Base-by-base conservation (phyloP, 2,113 vertebrate species). In the Perca flavescens region DNA sequence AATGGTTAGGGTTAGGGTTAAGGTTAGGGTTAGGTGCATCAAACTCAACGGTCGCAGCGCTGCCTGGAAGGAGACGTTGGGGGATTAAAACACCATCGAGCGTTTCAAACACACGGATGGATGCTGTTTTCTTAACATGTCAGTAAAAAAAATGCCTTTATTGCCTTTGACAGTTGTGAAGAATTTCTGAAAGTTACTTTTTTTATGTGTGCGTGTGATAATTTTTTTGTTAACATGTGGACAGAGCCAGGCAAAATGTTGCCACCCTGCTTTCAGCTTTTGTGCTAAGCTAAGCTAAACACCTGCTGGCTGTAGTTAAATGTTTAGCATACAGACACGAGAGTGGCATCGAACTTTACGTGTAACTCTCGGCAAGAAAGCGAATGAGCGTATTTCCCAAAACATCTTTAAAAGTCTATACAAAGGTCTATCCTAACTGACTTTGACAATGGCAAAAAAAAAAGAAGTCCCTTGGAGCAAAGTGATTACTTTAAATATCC, bases 401-500 rank as follows among this genome's bases (percentile, higher is more conserved):
- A 58, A 36, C 25, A 28, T 40, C 31, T 17, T 54, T 15, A 21
- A n/a, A 17, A 31, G 69, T 62, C 19, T 70, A 25, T 13, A 8
- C 0, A 62, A 43, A 40, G 4, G 0, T 40, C 14, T 52, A 14
- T 62, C 28, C 28, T 47, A 34, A 70, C 25, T 47, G 21, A 31
- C 50, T 50, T 34, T 66, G 52, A 63, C 40, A 56, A 46, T 67
- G n/a, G 36, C 34, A n/a, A 28, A 28, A 28, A 28, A 28, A 28
- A 28, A 28, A n/a, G n/a, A 28, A 36, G 34, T 74, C 74, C 52
- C 46, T 79, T 19, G n/a, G 57, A 66, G 71, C 56, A 52, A 69
- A 68, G 57, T 21, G 4, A 57, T 85, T 81, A 58, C 70, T 52
- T 6, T 78, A 76, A 88, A 82, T 77, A 62, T 36, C n/a, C 22